A percentile compares a stretch with the other conserved stretches of the same genome.
These are phyloP conservation scores for Strigamia transsilvanica DNA, from an alignment of 2,888 invertebrate genomes.

Conservation along the genomic window DNA sequence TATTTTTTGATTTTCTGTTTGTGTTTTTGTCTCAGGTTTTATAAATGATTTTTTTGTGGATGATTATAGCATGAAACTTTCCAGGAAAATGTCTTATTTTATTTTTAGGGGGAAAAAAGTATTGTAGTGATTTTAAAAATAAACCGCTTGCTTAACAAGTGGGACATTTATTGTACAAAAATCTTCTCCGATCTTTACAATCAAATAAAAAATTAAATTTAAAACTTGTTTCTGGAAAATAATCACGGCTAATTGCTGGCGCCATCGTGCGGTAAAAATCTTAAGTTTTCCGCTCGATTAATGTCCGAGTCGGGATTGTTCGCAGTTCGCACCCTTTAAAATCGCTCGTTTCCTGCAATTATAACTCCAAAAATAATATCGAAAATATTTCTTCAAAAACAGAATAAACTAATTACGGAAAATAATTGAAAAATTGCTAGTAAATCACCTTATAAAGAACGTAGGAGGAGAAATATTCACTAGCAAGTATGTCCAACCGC, in stretches of 20 bases:
- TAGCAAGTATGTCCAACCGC: not conserved
- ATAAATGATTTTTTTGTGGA: slow-evolving; percentile 3
- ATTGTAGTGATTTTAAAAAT: slow-evolving; percentile 25
- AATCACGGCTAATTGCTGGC: not conserved
- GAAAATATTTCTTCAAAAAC: not conserved
- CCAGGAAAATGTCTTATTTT: slow-evolving; percentile 21
- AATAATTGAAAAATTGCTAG: slow-evolving; percentile 18
- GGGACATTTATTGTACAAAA: slow-evolving; percentile 25
- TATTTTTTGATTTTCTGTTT: not conserved
- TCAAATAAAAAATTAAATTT: slow-evolving; percentile 35
- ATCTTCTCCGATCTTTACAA: slow-evolving; percentile 37
- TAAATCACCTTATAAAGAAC: slow-evolving; percentile 10
- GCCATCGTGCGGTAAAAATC: not conserved
- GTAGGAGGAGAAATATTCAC: slow-evolving; percentile 20
- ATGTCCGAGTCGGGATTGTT: not conserved
- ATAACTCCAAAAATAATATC: not conserved
- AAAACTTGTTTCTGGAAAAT: not conserved
- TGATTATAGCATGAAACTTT: slow-evolving; percentile 17
- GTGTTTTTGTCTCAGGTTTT: slow-evolving; percentile 4
- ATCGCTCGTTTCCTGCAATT: not conserved
- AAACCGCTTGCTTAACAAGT: slow-evolving; percentile 8
- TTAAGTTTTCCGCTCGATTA: not conserved
- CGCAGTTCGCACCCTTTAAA: not conserved
- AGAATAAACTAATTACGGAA: not conserved
- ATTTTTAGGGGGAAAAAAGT: slow-evolving; percentile 21